Conservation (phyloP, 2,888 invertebrate species). For the Ecdyonurus torrentis region DNA sequence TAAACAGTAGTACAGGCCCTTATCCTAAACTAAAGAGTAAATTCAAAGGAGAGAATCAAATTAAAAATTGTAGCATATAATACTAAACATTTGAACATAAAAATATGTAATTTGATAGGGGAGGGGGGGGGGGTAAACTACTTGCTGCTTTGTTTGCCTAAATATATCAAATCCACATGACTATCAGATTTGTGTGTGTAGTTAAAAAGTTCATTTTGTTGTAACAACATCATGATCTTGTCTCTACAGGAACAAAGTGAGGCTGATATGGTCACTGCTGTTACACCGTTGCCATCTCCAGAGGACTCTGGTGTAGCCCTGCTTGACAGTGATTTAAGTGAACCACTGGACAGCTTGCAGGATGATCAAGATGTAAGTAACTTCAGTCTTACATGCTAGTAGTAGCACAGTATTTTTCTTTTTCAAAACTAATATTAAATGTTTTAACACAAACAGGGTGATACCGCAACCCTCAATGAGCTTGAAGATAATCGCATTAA, state of each 20-base stretch:
- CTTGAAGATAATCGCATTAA: slow-evolving; percentile 24
- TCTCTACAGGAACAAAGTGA: background rate
- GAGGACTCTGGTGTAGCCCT: slow-evolving; percentile 53
- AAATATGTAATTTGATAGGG: too few species aligned
- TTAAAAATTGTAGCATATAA: too few species aligned
- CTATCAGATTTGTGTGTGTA: too few species aligned
- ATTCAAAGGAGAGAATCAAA: too few species aligned
- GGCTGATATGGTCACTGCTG: background rate
- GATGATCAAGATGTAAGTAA: slow-evolving; percentile 13
- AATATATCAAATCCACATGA: too few species aligned
- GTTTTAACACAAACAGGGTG: slow-evolving; percentile 18
- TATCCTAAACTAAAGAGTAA: too few species aligned
- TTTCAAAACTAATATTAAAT: background rate
- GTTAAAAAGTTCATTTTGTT: too few species aligned
- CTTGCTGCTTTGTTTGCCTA: background rate
- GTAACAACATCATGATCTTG: background rate
- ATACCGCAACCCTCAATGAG: slow-evolving; percentile 22
- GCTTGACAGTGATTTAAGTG: slow-evolving; percentile 23
- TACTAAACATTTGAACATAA: too few species aligned
- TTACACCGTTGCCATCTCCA: slow-evolving; percentile 38
- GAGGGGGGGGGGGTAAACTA: too few species aligned
- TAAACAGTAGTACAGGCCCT: too few species aligned
- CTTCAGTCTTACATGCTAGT: slow-evolving; percentile 11
- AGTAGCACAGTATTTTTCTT: background rate
- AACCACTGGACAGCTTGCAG: slow-evolving; percentile 9